Evolutionary conservation across 2,888 invertebrate genomes (phyloP).

Genomic region (Fragum sueziense): DNA sequence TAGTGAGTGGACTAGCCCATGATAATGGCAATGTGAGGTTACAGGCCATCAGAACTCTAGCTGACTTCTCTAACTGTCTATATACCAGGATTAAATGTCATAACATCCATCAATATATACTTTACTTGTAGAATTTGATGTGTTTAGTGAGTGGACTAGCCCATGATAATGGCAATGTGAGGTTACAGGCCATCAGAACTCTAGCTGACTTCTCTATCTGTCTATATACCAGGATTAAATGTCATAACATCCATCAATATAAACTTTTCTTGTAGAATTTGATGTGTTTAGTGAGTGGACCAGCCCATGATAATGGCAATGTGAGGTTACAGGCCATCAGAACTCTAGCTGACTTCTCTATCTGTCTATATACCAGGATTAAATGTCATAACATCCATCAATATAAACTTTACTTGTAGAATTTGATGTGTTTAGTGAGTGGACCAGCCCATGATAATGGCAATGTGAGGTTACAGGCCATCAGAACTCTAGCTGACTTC

Average conservation of each 20-base stretch:
- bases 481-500: slow-evolving; percentile 73
- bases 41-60: slow-evolving; percentile 73
- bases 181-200: slow-evolving; percentile 71
- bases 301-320: slow-evolving; percentile 58
- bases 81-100: slow-evolving; percentile 74
- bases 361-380: slow-evolving; percentile 70
- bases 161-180: slow-evolving; percentile 62
- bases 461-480: slow-evolving; percentile 68
- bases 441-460: slow-evolving; percentile 60
- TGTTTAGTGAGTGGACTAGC: slow-evolving; percentile 69
- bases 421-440: slow-evolving; percentile 74
- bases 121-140: slow-evolving; percentile 77
- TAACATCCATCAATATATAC: slow-evolving; percentile 79
- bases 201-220: slow-evolving; percentile 70
- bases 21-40: slow-evolving; percentile 65
- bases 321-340: slow-evolving; percentile 69
- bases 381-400: too few relatives aligned
- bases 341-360: slow-evolving; percentile 73
- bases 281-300: slow-evolving; percentile 71
- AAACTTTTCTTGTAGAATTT: slow-evolving; percentile 79
- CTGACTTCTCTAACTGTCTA: slow-evolving; percentile 69
- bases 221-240: slow-evolving; percentile 72
- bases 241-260: too few relatives aligned
- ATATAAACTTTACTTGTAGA: too few relatives aligned
- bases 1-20: slow-evolving; percentile 66